phyloP scores from a whole-genome alignment of 2,797 vertebrate genomes.

The Botia almorhae region DNA sequence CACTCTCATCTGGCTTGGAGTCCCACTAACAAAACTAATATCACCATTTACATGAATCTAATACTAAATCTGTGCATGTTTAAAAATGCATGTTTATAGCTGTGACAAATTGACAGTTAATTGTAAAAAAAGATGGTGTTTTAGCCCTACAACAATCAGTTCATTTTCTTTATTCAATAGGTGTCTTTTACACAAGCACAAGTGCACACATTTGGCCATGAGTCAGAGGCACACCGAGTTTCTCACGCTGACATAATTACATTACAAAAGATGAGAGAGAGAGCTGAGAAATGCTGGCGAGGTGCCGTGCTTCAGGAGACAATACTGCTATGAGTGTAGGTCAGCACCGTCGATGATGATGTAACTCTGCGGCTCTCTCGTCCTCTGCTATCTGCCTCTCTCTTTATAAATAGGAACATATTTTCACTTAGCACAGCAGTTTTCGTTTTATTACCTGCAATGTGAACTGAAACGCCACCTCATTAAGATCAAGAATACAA shows the following conservation, averaged over 20 bases:
- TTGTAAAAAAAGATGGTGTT: not conserved
- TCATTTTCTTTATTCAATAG: not conserved
- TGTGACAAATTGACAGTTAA: not conserved
- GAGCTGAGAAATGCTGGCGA: slow-evolving; percentile 16
- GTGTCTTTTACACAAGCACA: not conserved
- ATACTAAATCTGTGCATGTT: not conserved
- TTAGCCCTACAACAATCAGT: not conserved
- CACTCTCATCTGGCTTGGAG: slow-evolving; percentile 20
- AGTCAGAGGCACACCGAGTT: not conserved
- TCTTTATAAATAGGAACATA: not conserved
- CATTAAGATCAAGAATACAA: slow-evolving; percentile 63
- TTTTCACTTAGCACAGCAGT: slow-evolving; percentile 55
- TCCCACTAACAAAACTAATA: slow-evolving; percentile 16
- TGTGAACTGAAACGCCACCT: slow-evolving; percentile 63
- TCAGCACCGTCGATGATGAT: slow-evolving; percentile 50
- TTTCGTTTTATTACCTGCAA: slow-evolving; percentile 62
- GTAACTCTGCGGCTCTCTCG: slow-evolving; percentile 24
- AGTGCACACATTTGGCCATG: not conserved
- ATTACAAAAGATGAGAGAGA: slow-evolving; percentile 25
- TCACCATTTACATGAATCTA: not conserved
- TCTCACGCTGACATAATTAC: slow-evolving; percentile 20
- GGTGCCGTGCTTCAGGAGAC: slow-evolving; percentile 45
- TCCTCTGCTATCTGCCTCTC: not conserved
- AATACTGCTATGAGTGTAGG: slow-evolving; percentile 49
- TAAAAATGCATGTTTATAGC: too few relatives aligned